Conservation (phyloP, 2,888 invertebrate species). For the Trichopoda pennipes region DNA sequence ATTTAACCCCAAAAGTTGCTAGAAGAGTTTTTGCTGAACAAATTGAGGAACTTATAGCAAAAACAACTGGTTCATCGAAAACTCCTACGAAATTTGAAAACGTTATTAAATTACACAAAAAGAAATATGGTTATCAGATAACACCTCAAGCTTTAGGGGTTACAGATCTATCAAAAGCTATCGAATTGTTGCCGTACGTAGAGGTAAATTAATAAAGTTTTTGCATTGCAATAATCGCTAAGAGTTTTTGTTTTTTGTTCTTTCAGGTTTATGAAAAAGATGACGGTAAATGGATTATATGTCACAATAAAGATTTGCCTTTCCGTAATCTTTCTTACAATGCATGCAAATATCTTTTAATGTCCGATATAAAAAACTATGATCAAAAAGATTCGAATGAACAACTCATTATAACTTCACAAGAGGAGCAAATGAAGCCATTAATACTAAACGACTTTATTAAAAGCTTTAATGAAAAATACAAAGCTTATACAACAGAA, state of each 20-base stretch:
- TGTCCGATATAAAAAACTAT: constrained; percentile 52
- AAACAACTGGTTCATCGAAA: constrained; percentile 75
- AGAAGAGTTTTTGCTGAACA: constrained; percentile 80
- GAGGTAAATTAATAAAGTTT: constrained; percentile 73
- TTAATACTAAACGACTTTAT: constrained; percentile 75
- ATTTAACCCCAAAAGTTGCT: constrained; percentile 78
- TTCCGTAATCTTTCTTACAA: constrained; percentile 79
- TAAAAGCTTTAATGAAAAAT: constrained; percentile 74
- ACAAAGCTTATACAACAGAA: constrained; percentile 74
- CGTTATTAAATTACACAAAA: constrained; percentile 79
- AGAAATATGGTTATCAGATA: constrained; percentile 81
- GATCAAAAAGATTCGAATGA: constrained; percentile 63
- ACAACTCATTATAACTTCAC: constrained; percentile 5
- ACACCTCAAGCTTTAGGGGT: constrained; percentile 78
- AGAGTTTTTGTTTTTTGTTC: not conserved
- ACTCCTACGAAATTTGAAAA: constrained; percentile 78
- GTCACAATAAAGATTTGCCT: constrained; percentile 77
- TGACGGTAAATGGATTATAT: constrained; percentile 77
- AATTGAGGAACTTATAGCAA: constrained; percentile 77
- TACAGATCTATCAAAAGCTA: constrained; percentile 74
- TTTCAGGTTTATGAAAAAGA: constrained; percentile 74
- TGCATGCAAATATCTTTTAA: constrained; percentile 75
- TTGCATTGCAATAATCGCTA: not conserved
- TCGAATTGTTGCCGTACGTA: constrained; percentile 78
- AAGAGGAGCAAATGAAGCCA: constrained; percentile 69